Evolutionary conservation across 2,797 vertebrate species (phyloP).

Genomic region (Peromyscus eremicus): DNA sequence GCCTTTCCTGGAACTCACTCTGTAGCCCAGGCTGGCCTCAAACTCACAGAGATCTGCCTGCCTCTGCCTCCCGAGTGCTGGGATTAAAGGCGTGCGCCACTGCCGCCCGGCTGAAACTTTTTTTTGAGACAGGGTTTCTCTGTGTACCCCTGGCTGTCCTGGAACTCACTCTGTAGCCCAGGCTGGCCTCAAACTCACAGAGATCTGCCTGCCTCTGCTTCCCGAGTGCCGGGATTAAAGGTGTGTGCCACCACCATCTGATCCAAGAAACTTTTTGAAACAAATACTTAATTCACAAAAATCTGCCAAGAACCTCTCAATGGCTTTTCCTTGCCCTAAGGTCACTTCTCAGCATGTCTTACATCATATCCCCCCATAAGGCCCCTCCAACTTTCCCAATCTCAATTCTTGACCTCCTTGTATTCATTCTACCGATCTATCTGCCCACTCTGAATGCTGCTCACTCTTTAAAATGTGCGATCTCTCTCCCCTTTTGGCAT

Average conservation of each 20-base stretch:
- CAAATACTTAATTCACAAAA: not conserved
- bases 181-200: not conserved
- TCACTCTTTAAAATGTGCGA: fast-evolving
- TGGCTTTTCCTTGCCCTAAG: not conserved
- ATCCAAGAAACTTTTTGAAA: not conserved
- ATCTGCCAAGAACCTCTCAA: not conserved
- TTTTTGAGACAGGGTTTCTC: not conserved
- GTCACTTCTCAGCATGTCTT: not conserved
- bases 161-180: not conserved
- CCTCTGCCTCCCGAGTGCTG: no score
- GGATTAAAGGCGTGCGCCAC: no score
- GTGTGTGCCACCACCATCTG: not conserved
- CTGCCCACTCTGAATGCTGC: not conserved
- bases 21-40: no score
- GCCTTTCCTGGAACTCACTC: no score
- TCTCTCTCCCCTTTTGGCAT: not conserved
- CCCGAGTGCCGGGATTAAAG: not conserved
- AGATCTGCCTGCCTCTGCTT: not conserved
- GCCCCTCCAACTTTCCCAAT: not conserved
- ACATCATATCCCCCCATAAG: not conserved
- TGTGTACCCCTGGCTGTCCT: not conserved
- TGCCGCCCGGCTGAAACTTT: no score
- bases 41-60: no score
- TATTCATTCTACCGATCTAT: not conserved
- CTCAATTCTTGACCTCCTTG: not conserved